Percentiles rank a stretch among this genome's conserved stretches.
Evolutionary conservation across 2,797 vertebrate genomes (phyloP).

Genomic region (Lepus oiostolus): DNA sequence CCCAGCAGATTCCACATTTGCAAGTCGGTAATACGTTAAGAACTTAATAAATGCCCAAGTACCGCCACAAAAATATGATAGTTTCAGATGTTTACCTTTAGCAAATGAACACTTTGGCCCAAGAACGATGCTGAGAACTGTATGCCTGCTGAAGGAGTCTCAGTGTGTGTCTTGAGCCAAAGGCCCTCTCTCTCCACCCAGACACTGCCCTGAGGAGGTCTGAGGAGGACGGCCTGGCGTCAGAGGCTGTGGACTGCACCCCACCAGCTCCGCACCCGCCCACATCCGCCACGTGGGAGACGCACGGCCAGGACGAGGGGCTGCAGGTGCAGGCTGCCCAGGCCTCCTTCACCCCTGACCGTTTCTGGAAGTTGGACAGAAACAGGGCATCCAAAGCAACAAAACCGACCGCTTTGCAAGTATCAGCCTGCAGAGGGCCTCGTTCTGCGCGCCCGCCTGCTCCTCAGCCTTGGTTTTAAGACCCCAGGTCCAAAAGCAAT

Average conservation of each 20-base stretch:
- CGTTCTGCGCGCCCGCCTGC: background rate
- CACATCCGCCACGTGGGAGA: background rate
- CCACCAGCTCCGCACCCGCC: background rate
- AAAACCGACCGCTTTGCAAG: background rate
- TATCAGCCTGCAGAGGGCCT: background rate
- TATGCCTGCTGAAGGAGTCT: background rate
- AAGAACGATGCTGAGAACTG: conserved; percentile 48
- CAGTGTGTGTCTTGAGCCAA: background rate
- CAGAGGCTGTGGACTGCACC: background rate
- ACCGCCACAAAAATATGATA: background rate
- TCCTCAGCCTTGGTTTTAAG: conserved; percentile 12
- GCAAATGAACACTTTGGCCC: conserved; percentile 45
- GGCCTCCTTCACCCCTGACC: background rate
- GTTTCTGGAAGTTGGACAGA: background rate
- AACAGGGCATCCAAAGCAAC: background rate
- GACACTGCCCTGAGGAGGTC: background rate
- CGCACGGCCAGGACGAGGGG: background rate
- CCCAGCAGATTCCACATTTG: conserved; percentile 48
- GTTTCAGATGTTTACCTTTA: conserved; percentile 53
- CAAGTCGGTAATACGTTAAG: conserved; percentile 26
- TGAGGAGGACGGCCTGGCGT: background rate
- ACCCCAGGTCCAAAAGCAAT: background rate
- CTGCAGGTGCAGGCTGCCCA: background rate
- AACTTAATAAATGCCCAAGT: conserved; percentile 61
- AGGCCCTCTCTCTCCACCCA: background rate